Base-by-base conservation (phyloP, 2,888 invertebrate species). In the Eurytoma californica region DNA sequence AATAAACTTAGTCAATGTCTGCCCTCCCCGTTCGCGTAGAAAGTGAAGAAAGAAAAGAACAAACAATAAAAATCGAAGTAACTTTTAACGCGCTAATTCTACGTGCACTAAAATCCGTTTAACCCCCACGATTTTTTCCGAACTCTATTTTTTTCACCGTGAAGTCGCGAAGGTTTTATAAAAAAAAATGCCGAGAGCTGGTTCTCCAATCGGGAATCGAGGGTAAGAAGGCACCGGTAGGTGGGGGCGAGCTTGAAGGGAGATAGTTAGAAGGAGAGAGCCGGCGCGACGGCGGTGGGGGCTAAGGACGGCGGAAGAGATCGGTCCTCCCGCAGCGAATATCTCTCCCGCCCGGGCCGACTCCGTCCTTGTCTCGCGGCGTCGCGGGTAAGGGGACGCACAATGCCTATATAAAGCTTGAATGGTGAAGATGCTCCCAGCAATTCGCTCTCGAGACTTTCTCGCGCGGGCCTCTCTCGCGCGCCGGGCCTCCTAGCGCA, bases 351-450 rank as follows among this genome's bases (percentile, higher is more conserved):
- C 49, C 72, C 72, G 61, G 5, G 57, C 51, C 57, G 3, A 39
- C 67, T 68, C 81, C 73, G 80, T 79, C 68, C 68, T 86, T 84
- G 84, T 88, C 87, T 87, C 53, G 24, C 28, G 16, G 60, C 28
- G 61, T 16, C 58, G 69, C 30, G 84, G 84, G 87, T 85, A 86
- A 87, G 88, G 89, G 89, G 88, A 87, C 87, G 88, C 55, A 77
- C 88, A 88, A 89, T 89, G 87, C 87, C 89, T 90, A 90, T 90
- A 90, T 90, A 90, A 90, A 90, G 90, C 88, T 88, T 87, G 87
- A 89, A 89, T 89, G 82, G 83, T 83, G 90, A 90, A 90, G 90
- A 89, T 90, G 89, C 88, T 90, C 88, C 86, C 86, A 88, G 90
- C 86, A 90, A 89, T 90, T 90, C 90, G 88, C 90, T 90, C 89